Base-by-base conservation (phyloP, 1,140 invertebrate species). In the Drosophila oshimai region DNA sequence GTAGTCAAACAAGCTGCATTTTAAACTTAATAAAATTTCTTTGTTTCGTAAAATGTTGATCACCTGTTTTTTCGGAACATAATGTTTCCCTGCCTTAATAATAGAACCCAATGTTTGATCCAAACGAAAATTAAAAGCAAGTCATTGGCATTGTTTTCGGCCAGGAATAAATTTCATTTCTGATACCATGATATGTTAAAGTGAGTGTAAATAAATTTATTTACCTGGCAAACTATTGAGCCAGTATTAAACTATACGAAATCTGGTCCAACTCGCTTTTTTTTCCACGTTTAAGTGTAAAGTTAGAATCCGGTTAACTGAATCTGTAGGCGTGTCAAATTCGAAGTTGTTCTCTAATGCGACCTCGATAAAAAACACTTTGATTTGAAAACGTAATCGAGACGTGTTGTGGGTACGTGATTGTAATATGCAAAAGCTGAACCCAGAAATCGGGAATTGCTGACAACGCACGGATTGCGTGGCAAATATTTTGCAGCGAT, bases 381-480 rank as follows among this genome's bases (percentile, higher is more conserved):
- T 73, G 78, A 81, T 76, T 81, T 81, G 77, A 81, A 81, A 81
- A 61, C 77, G 78, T 81, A 81, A 81, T 81, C 78, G 78, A 81
- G 81, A 81, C 72, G 78, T 81, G 81, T 81, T 81, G 78, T 76
- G 61, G n/a, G n/a, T n/a, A n/a, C n/a, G n/a, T n/a, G 41, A 22
- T 24, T 17, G 37, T 69, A 33, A 71, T 72, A 77, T 77, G 74
- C 74, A 24, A 58, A 46, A 51, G 28, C 55, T 22, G 44, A 22
- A 61, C 13, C 15, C 41, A 46, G 50, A 54, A 54, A 31, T 45
- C n/a, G n/a, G n/a, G n/a, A n/a, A n/a, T n/a, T n/a, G n/a, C n/a
- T n/a, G n/a, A n/a, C n/a, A n/a, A n/a, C 58, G 28, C 47, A 72
- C 67, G 65, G 42, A 54, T 51, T 46, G 47, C 34, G 53, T 42